Percentiles rank a stretch among this genome's conserved stretches.
phyloP scores from a whole-genome alignment of 2,797 vertebrate species.

The Anableps anableps region DNA sequence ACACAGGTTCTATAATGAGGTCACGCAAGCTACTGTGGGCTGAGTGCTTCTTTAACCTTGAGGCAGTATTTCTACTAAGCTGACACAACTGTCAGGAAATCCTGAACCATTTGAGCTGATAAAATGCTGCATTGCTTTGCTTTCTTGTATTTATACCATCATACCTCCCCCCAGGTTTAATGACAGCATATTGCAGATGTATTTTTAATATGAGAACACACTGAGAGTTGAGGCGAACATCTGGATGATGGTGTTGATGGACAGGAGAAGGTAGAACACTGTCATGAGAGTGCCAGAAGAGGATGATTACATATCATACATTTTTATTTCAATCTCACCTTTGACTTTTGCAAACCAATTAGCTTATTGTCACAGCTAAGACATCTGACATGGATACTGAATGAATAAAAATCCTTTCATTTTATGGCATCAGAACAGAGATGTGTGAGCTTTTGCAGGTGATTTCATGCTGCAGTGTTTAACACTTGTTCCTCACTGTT shows the following conservation, averaged over 20 bases:
- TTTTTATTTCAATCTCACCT: neutral
- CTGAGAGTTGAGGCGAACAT: conserved; percentile 51
- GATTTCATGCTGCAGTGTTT: conserved; percentile 8
- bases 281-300: conserved; percentile 12
- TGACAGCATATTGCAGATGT: conserved; percentile 51
- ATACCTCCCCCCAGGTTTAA: conserved; percentile 18
- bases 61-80: conserved; percentile 38
- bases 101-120: conserved; percentile 56
- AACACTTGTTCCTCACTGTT: conserved; percentile 12
- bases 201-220: conserved; percentile 66
- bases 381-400: neutral
- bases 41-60: conserved; percentile 65
- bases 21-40: conserved; percentile 63
- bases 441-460: conserved; percentile 4
- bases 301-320: neutral
- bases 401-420: neutral
- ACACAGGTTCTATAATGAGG: conserved; percentile 71
- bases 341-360: neutral
- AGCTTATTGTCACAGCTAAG: neutral
- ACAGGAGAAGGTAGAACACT: conserved; percentile 23
- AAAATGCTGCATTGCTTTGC: conserved; percentile 33
- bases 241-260: conserved; percentile 56
- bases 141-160: conserved; percentile 32
- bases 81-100: conserved; percentile 40
- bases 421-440: neutral